Base-by-base conservation (phyloP, 2,888 invertebrate species). In the Apoderus coryli region DNA sequence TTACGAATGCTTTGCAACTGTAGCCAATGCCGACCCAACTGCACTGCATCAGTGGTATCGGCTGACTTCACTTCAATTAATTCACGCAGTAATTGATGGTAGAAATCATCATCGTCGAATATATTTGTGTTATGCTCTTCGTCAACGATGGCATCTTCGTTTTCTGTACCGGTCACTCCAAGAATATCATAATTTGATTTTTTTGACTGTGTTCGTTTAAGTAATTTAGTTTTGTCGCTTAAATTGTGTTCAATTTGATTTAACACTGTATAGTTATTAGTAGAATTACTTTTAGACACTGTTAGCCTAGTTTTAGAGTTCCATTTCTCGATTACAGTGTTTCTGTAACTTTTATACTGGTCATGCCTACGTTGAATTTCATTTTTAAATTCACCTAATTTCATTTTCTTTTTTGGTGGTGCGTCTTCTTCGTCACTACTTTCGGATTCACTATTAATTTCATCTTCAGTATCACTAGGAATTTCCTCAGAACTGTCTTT, bases 81-180 rank as follows among this genome's bases (percentile, higher is more conserved):
- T 54, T 95, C 92, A 38, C 88, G 64, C 24, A 96, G 60, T 31
- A 93, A 63, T 48, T 90, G 86, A 56, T 93, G 92, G 57, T 96
- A 96, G 56, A 96, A 96, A 53, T 96, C 96, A 47, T 82, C 84
- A 51, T 96, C 96, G 55, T 96, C 93, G 60, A 88, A 96, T 47
- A 95, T 82, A 60, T 95, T 84, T 0, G 65, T 48, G 48, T 84
- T 76, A 39, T 74, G 71, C 43, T 76, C 72, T 42, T 70, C 69
- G n/a, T 19, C 19, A 7, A 19, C 25, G 5, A 25, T 16, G 4
- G 14, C 16, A 16, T 72, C 68, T 25, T 38, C 34, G 26, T 71
- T 67, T n/a, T n/a, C n/a, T n/a, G n/a, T n/a, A n/a, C n/a, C n/a
- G n/a, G n/a, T n/a, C n/a, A n/a, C n/a, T 1, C 81, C 81, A 25